Conservation (phyloP, 2,797 vertebrate genomes). For the Dryobates pubescens region DNA sequence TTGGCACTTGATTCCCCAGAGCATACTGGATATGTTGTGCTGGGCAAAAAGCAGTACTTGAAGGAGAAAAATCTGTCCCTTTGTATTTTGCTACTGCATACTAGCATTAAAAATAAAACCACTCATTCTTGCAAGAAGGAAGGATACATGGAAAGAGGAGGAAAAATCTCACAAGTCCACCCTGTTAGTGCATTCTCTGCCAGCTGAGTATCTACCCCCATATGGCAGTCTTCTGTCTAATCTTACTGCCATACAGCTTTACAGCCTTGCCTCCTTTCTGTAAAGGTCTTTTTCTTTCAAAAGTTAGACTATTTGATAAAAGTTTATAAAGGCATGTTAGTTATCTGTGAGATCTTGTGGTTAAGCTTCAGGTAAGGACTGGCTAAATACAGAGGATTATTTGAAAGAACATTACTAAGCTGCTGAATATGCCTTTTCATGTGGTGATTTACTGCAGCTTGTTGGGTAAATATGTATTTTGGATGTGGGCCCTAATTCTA, state of each 20-base stretch:
- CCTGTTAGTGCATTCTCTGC: neutral
- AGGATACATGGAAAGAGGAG: neutral
- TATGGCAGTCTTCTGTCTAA: neutral
- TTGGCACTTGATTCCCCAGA: slow-evolving; percentile 18
- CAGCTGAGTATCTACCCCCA: neutral
- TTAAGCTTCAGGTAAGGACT: neutral
- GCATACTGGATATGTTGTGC: slow-evolving; percentile 25
- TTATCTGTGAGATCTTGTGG: neutral
- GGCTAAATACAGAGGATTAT: neutral
- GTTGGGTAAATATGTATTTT: slow-evolving; percentile 8
- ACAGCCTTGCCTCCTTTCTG: neutral
- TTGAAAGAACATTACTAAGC: neutral
- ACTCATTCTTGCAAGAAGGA: slow-evolving; percentile 12
- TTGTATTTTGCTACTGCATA: slow-evolving; percentile 17
- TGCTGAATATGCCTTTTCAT: slow-evolving; percentile 23
- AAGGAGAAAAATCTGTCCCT: slow-evolving; percentile 46
- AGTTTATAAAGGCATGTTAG: neutral
- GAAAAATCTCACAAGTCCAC: slow-evolving; percentile 9
- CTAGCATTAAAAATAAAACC: slow-evolving; percentile 35
- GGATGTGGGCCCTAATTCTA: neutral
- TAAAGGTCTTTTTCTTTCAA: neutral
- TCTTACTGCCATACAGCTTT: neutral
- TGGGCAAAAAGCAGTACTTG: slow-evolving; percentile 34
- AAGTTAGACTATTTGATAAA: neutral
- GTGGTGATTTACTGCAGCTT: neutral